Evolutionary conservation across 2,888 invertebrate species (phyloP).

Genomic region (Nemotelus pantherinus): DNA sequence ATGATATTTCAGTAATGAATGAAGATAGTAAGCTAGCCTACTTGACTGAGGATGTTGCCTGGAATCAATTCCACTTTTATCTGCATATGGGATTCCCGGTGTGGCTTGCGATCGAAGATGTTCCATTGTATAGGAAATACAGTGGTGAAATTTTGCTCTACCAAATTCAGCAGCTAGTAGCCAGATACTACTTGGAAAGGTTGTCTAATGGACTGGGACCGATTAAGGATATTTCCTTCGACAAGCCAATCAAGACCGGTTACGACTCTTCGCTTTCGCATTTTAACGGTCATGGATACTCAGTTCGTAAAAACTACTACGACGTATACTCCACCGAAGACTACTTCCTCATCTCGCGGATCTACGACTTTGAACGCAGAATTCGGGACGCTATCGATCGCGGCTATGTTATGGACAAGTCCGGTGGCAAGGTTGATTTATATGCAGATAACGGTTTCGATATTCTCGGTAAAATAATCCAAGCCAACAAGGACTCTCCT

Average conservation of each 20-base stretch:
- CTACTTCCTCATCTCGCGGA: slow-evolving; percentile 63
- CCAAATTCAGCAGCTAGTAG: slow-evolving; percentile 73
- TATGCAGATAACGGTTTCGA: slow-evolving; percentile 64
- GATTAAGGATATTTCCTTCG: slow-evolving; percentile 69
- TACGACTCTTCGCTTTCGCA: slow-evolving; percentile 72
- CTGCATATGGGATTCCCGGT: slow-evolving; percentile 69
- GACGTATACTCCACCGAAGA: slow-evolving; percentile 65
- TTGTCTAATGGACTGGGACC: slow-evolving; percentile 76
- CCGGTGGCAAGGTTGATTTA: slow-evolving; percentile 58
- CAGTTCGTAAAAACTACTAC: slow-evolving; percentile 70
- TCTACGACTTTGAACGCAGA: slow-evolving; percentile 61
- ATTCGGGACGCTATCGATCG: slow-evolving; percentile 66
- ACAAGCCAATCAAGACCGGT: slow-evolving; percentile 68
- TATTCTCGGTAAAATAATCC: slow-evolving; percentile 66
- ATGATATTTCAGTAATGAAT: slow-evolving; percentile 63
- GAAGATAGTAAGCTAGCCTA: slow-evolving; percentile 70
- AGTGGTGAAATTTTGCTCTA: slow-evolving; percentile 75
- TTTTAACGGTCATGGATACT: slow-evolving; percentile 74
- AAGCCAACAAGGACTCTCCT: slow-evolving; percentile 62
- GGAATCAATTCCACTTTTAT: slow-evolving; percentile 71
- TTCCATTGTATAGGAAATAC: slow-evolving; percentile 67
- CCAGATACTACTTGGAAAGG: slow-evolving; percentile 81
- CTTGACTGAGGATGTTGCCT: slow-evolving; percentile 73
- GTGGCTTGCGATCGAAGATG: slow-evolving; percentile 71
- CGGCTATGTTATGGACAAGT: slow-evolving; percentile 62